Conservation (phyloP, 1,140 invertebrate species). For the Papilio glaucus region DNA sequence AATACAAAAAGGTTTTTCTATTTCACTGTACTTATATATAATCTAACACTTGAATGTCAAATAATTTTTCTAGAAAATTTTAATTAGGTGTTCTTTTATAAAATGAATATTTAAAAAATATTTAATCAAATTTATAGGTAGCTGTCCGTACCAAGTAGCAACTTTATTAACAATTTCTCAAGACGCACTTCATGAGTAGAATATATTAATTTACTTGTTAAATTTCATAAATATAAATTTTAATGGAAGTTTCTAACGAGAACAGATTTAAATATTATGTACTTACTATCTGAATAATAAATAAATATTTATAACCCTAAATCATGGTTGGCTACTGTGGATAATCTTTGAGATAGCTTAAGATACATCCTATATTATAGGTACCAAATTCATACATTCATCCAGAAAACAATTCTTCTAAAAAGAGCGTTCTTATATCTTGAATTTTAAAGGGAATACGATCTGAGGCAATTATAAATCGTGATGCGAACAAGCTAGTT, state of each 20-base stretch:
- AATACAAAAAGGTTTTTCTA: too few relatives aligned
- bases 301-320: too few relatives aligned
- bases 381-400: too few relatives aligned
- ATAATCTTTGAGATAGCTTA: too few relatives aligned
- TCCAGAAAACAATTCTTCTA: too few relatives aligned
- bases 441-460: too few relatives aligned
- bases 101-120: neutral
- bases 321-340: too few relatives aligned
- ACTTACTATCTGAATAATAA: too few relatives aligned
- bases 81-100: neutral
- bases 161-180: neutral
- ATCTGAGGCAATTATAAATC: too few relatives aligned
- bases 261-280: neutral
- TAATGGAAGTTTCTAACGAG: neutral
- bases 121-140: neutral
- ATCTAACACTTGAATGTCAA: slow-evolving; percentile 2
- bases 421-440: too few relatives aligned
- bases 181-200: neutral
- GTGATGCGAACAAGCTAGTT: too few relatives aligned
- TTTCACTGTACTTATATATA: neutral
- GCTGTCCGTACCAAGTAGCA: neutral
- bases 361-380: too few relatives aligned
- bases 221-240: neutral
- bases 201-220: slow-evolving; percentile 7
- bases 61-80: neutral